Evolutionary conservation across 1,140 invertebrate species (phyloP), one percentile per base, ranked within the genome.

Genomic region (Tetramorium parvispinum): DNA sequence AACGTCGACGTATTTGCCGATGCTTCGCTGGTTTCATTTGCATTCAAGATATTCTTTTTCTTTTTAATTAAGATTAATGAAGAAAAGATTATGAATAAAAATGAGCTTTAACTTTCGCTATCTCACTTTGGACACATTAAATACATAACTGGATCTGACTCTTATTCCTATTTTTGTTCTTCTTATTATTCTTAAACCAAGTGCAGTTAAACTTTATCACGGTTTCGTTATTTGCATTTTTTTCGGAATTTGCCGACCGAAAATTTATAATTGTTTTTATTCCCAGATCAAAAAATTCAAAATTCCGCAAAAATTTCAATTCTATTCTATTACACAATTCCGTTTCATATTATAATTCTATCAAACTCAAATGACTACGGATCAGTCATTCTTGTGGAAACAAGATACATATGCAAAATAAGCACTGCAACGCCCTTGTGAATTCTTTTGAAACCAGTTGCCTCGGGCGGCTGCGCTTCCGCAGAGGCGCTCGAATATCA

Each of bases 401-500:
- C 7, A 32, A 10, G 32, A 37, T 65, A 63, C 16, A 24, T 40
- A 49, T 46, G 75, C 16, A 63, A 78, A 65, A 78, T 63, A 37
- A 49, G 18, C n/a, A 18, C 10, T 11, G 24, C 65, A 32, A 5
- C 37, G 10, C 37, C 55, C 37, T 82, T 57, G 37, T 51, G 21
- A 82, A 59, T 46, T 21, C 18, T 66, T 66, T 66, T 13, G 75
- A 18, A 78, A 63, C 63, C 32, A 24, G 24, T 43, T 55, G 46
- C 49, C 11, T 0, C 21, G 32, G 49, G 37, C n/a, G 27, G 68
- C 8, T 18, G 49, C 16, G 63, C 37, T 71, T 71, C 37, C 65
- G 78, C 40, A 27, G 43, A 43, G 5, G 21, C 53, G 75, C 55
- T 65, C 63, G 61, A 85, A 79, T 79, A 32, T 76, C 83, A 5